These are phyloP conservation scores for Camponotus pennsylvanicus DNA, from an alignment of 1,140 invertebrate genomes.

Conservation along the genomic window DNA sequence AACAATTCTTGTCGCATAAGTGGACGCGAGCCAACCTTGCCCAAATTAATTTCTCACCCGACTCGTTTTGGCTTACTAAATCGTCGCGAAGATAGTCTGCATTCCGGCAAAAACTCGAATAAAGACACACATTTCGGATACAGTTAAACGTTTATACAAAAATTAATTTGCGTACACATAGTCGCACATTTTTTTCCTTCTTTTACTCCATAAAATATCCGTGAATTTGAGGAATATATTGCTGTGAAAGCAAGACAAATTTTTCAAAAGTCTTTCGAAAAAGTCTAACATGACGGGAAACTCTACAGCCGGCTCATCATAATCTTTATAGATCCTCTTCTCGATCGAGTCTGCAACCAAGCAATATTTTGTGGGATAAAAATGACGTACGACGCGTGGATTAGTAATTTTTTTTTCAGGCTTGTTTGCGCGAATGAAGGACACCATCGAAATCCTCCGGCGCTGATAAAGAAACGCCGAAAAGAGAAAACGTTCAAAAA, in stretches of 20 bases:
- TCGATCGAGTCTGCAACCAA: slow-evolving; percentile 45
- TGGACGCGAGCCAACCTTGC: slow-evolving; percentile 59
- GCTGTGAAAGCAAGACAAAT: neutral
- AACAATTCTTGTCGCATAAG: slow-evolving; percentile 68
- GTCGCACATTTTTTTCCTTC: neutral
- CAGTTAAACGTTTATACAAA: neutral
- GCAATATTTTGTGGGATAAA: slow-evolving; percentile 61
- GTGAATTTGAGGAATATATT: neutral
- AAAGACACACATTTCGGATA: neutral
- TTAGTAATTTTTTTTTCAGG: slow-evolving; percentile 50
- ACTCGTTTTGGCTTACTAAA: slow-evolving; percentile 16
- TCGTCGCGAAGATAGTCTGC: neutral
- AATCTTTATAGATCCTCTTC: slow-evolving; percentile 57
- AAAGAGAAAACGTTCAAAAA: neutral
- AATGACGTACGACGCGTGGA: slow-evolving; percentile 46
- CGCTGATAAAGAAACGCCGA: slow-evolving; percentile 20
- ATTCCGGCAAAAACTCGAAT: neutral
- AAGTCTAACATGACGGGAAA: slow-evolving; percentile 20
- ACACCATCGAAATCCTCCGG: slow-evolving; percentile 41
- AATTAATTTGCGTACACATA: neutral
- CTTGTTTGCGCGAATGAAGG: slow-evolving; percentile 42
- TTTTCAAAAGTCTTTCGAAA: slow-evolving; percentile 23
- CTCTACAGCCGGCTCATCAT: slow-evolving; percentile 27
- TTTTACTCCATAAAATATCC: neutral
- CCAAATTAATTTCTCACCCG: slow-evolving; percentile 48